Conservation (phyloP, 1,140 invertebrate species). For the Drosophila truncata region DNA sequence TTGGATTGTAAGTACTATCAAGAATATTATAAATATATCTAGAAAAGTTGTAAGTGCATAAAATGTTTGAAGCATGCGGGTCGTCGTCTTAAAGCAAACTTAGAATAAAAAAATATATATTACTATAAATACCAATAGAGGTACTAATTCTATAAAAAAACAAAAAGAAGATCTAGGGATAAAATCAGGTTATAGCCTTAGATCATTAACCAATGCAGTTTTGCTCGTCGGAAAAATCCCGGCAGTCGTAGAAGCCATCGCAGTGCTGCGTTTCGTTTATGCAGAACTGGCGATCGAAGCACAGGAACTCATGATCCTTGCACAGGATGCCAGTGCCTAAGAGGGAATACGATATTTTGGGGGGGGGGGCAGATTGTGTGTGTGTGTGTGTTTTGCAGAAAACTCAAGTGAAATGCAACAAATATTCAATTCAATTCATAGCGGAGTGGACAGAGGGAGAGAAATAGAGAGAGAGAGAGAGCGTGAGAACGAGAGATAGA, state of each 20-base stretch:
- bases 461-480: slow-evolving; percentile 34
- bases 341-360: neutral
- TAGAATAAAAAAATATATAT: neutral
- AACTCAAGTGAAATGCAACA: slow-evolving; percentile 22
- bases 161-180: slow-evolving; percentile 9
- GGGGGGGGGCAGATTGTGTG: too few relatives aligned
- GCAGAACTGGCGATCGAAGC: slow-evolving; percentile 89
- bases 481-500: slow-evolving; percentile 40
- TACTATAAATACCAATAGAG: slow-evolving; percentile 1
- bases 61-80: slow-evolving; percentile 20
- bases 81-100: slow-evolving; percentile 9
- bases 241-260: slow-evolving; percentile 95
- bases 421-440: slow-evolving; percentile 16
- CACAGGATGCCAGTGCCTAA: slow-evolving; percentile 80
- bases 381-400: slow-evolving; percentile 17
- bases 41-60: slow-evolving; percentile 17
- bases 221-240: slow-evolving; percentile 96
- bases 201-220: slow-evolving; percentile 89
- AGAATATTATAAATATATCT: neutral
- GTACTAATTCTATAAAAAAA: neutral
- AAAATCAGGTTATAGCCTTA: slow-evolving; percentile 4
- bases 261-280: slow-evolving; percentile 90
- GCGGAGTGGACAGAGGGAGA: slow-evolving; percentile 26
- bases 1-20: neutral
- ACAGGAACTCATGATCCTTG: slow-evolving; percentile 88